Conservation (phyloP, 2,797 vertebrate genomes). For the Sylvia borin region DNA sequence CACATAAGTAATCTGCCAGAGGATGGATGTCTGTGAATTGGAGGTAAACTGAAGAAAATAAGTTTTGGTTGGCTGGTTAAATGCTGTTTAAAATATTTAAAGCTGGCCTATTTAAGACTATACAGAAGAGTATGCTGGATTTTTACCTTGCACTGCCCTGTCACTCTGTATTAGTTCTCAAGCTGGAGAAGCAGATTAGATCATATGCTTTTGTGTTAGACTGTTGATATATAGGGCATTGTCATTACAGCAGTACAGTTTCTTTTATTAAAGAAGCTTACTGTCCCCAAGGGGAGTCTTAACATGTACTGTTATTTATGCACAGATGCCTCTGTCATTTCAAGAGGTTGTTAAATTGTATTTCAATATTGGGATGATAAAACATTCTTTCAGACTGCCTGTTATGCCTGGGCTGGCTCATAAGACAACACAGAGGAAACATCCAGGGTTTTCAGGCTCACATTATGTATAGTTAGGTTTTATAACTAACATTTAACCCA, state of each 20-base stretch:
- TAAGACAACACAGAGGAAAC: background rate
- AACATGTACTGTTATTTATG: background rate
- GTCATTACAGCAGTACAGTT: background rate
- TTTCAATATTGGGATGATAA: background rate
- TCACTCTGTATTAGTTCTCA: constrained; percentile 33
- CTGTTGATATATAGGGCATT: constrained; percentile 43
- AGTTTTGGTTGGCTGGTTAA: constrained; percentile 59
- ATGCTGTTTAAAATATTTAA: constrained; percentile 64
- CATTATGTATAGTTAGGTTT: background rate
- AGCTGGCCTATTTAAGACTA: constrained; percentile 48
- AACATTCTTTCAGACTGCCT: background rate
- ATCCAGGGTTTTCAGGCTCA: background rate
- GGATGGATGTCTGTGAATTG: constrained; percentile 3
- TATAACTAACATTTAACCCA: background rate
- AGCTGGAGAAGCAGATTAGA: constrained; percentile 33
- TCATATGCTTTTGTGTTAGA: constrained; percentile 60
- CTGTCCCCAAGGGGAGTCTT: constrained; percentile 52
- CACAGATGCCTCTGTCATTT: constrained; percentile 48
- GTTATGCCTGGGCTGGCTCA: background rate
- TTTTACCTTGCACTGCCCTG: constrained; percentile 44
- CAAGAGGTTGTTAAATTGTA: background rate
- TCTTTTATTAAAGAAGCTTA: constrained; percentile 65
- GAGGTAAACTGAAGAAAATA: background rate
- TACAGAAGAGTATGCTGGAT: background rate
- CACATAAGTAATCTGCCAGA: background rate